Evolutionary conservation across 2,113 vertebrate species (phyloP).

Genomic region (Forbesichthys agassizii): DNA sequence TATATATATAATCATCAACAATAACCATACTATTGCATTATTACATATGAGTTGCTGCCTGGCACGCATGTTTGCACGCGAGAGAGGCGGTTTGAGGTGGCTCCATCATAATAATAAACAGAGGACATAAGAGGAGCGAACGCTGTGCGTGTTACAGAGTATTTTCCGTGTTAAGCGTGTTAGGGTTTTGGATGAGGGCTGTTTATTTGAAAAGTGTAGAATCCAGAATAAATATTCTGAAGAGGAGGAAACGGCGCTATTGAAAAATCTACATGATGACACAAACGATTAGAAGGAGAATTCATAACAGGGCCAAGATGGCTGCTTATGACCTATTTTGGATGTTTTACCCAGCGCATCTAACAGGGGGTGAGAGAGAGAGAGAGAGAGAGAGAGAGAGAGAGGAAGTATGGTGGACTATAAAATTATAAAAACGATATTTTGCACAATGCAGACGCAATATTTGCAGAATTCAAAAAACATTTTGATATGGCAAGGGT

Average conservation of each 20-base stretch:
- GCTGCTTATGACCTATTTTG: slow-evolving; percentile 65
- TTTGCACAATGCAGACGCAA: no score
- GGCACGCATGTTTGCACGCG: no score
- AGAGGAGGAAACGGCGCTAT: slow-evolving; percentile 62
- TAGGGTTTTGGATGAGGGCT: slow-evolving; percentile 41
- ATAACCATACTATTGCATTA: no score
- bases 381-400: slow-evolving; percentile 16
- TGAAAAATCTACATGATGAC: slow-evolving; percentile 69
- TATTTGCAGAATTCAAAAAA: no score
- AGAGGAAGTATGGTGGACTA: slow-evolving; percentile 11
- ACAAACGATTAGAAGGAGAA: slow-evolving; percentile 69
- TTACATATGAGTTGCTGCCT: no score
- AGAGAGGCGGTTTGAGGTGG: neutral
- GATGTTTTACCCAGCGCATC: slow-evolving; percentile 48
- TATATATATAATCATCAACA: no score
- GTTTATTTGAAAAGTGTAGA: slow-evolving; percentile 70
- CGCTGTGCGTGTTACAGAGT: neutral
- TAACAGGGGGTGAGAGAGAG: slow-evolving; percentile 12
- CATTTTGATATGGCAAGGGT: no score
- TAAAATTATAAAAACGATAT: no score
- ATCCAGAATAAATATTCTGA: slow-evolving; percentile 64
- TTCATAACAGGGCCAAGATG: slow-evolving; percentile 72
- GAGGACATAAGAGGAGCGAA: neutral
- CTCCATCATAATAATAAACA: neutral
- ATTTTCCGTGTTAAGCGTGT: slow-evolving; percentile 16